Conservation (phyloP, 2,113 vertebrate genomes). For the Tapirus terrestris region DNA sequence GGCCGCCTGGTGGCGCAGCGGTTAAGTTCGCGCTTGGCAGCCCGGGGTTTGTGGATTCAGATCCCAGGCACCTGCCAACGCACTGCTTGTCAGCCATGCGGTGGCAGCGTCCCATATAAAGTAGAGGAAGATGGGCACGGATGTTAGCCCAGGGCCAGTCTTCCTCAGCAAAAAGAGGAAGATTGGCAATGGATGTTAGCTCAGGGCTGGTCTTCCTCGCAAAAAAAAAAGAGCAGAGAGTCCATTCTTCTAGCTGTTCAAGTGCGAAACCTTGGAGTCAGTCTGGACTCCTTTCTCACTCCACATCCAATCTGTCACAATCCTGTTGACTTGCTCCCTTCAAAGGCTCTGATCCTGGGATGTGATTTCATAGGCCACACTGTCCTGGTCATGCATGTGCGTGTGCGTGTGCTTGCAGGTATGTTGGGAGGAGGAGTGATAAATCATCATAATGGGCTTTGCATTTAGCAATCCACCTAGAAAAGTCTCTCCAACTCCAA, state of each 20-base stretch:
- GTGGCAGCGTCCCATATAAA: no score
- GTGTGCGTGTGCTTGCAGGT: accelerated
- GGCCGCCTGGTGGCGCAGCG: no score
- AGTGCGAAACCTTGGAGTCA: not conserved
- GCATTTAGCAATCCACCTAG: not conserved
- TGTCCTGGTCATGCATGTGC: not conserved
- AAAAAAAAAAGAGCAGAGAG: not conserved
- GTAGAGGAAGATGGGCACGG: no score
- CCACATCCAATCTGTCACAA: accelerated
- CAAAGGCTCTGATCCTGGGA: not conserved
- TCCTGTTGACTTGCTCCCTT: not conserved
- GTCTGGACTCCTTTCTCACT: not conserved
- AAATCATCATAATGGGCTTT: not conserved
- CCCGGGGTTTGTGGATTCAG: no score
- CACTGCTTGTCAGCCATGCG: no score
- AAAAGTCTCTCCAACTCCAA: not conserved
- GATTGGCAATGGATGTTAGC: no score
- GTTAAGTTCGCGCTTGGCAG: no score
- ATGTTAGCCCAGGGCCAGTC: no score
- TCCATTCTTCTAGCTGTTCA: not conserved
- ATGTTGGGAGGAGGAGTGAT: no score
- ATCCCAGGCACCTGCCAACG: no score
- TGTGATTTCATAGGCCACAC: accelerated
- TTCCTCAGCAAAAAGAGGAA: no score
- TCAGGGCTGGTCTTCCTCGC: no score